Base-by-base conservation (phyloP, 2,888 invertebrate species). In the Cheilosia impressa region DNA sequence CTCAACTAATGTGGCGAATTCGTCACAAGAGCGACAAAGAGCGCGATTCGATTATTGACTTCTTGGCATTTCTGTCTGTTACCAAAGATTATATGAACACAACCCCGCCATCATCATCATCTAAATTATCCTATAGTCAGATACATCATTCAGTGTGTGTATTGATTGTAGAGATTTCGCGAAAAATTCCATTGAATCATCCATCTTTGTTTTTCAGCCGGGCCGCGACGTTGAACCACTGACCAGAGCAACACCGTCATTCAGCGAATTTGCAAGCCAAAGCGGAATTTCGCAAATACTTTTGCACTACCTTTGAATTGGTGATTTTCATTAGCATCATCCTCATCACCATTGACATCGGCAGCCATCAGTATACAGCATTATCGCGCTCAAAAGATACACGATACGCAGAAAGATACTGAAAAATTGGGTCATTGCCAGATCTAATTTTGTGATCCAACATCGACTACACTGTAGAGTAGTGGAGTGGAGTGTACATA, bases 351-450 rank as follows among this genome's bases (percentile, higher is more conserved):
- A 77, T 62, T 50, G 22, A 17, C 62, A 52, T 47, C 69, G 57
- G 62, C 15, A 38, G 22, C 38, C 19, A 15, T 5, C 27, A 31
- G 9, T 9, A 9, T 9, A 31, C 31, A 55, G 47, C 17, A 52
- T 17, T 10, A 57, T 13, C 72, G 38, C 43, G 53, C 31, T 31
- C 41, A 72, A 68, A 53, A 83, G 72, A 83, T 78, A 83, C 63
- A 43, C 69, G 79, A 79, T 80, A 80, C 84, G 66, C 71, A 66
- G 76, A 83, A 76, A 84, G 63, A 84, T 77, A 85, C 76, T 52
- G 34, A 62, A 41, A 50, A 85, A 85, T 85, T 85, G 85, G 85
- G 85, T 85, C 85, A 85, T 85, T 85, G 85, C 85, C 85, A 85
- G 85, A 81, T 85, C 85, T 85, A 85, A 85, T 68, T 85, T 85